These are phyloP conservation scores for Archegozetes longisetosus DNA, from an alignment of 1,140 invertebrate species.

Conservation along the genomic window DNA sequence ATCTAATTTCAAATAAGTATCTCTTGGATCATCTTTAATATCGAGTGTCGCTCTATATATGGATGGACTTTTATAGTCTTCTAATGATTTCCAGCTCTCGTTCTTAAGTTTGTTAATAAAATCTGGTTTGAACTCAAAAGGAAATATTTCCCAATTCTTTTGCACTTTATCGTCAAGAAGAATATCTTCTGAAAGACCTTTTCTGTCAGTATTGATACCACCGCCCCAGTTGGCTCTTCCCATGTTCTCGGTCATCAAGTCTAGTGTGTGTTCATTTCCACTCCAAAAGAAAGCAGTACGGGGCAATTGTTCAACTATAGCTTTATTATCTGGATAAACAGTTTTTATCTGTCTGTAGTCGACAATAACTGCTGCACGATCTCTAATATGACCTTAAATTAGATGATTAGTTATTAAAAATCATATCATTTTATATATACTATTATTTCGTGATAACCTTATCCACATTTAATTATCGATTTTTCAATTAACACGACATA, in stretches of 20 bases:
- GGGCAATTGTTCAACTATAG: not conserved
- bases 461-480: too few species aligned
- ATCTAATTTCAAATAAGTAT: constrained; percentile 8
- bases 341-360: not conserved
- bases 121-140: not conserved
- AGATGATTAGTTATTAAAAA: not conserved
- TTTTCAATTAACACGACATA: too few species aligned
- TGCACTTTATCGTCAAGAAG: not conserved
- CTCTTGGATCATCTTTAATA: not conserved
- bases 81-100: not conserved
- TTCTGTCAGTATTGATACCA: too few species aligned
- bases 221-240: constrained; percentile 15
- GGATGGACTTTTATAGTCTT: not conserved
- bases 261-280: constrained; percentile 39
- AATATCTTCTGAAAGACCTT: not conserved
- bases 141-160: not conserved
- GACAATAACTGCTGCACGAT: not conserved
- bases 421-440: too few species aligned
- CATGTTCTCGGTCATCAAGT: constrained; percentile 24
- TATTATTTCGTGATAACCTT: too few species aligned
- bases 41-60: not conserved
- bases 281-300: constrained; percentile 29
- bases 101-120: not conserved
- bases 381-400: not conserved
- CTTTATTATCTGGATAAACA: not conserved